Evolutionary conservation across 2,797 vertebrate genomes (phyloP).

Genomic region (Hylomyscus alleni): DNA sequence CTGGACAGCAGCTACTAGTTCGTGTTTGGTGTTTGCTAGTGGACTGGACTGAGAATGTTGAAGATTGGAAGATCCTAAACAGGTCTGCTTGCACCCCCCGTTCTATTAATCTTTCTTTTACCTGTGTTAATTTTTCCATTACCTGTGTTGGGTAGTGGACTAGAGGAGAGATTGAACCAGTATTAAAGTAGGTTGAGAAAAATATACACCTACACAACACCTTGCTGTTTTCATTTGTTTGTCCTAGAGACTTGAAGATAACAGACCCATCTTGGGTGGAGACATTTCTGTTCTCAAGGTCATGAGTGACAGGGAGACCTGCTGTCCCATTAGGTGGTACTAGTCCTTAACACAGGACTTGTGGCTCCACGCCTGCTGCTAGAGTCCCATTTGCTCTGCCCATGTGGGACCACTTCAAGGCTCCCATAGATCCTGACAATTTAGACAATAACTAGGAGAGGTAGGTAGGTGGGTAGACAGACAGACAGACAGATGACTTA

Average conservation of each 20-base stretch:
- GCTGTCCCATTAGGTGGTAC: too few species aligned
- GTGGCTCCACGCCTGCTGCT: background rate
- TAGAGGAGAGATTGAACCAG: background rate
- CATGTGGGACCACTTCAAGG: background rate
- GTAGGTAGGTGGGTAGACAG: background rate
- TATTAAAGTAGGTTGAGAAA: background rate
- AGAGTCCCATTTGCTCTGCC: background rate
- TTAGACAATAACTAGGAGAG: background rate
- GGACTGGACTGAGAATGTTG: background rate
- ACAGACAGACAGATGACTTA: too few species aligned
- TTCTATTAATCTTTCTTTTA: background rate
- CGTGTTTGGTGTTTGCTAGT: background rate
- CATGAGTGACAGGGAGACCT: background rate
- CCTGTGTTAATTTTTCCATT: too few species aligned
- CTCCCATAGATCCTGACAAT: background rate
- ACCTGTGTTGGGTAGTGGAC: background rate
- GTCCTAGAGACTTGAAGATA: background rate
- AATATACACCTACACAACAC: background rate
- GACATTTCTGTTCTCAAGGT: background rate
- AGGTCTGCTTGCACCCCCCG: background rate
- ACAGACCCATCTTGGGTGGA: background rate
- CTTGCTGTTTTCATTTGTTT: background rate
- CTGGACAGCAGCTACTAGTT: background rate
- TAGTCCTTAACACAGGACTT: background rate
- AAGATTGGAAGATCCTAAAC: background rate